Conservation (phyloP, 1,140 invertebrate species). For the Drosophila bocki region DNA sequence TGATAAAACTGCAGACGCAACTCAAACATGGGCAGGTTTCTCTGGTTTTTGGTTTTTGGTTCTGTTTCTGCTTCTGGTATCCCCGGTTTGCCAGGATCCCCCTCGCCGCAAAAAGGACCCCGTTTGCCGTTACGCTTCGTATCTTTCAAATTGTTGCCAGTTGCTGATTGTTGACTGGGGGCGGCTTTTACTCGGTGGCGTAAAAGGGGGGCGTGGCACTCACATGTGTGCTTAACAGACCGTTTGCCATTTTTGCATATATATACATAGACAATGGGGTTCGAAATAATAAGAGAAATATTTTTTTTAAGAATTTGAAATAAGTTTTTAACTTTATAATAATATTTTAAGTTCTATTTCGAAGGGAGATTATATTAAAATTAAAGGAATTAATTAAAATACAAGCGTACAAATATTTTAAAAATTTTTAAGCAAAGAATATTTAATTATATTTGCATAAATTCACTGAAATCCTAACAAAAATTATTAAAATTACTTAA, state of each 20-base stretch:
- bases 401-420: neutral
- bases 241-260: conserved; percentile 81
- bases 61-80: conserved; percentile 11
- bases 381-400: neutral
- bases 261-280: conserved; percentile 3
- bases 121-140: conserved; percentile 75
- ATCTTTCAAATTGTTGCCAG: conserved; percentile 80
- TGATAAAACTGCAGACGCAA: conserved; percentile 81
- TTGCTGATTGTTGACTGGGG: conserved; percentile 73
- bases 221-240: conserved; percentile 82
- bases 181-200: conserved; percentile 14
- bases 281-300: neutral
- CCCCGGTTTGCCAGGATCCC: conserved; percentile 35
- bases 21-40: conserved; percentile 69
- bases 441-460: neutral
- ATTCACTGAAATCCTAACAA: neutral
- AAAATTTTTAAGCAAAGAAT: neutral
- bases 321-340: neutral
- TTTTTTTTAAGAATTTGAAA: neutral
- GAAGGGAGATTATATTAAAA: too few species aligned
- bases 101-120: conserved; percentile 11
- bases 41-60: conserved; percentile 28
- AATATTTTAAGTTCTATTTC: neutral
- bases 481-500: neutral
- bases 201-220: conserved; percentile 53